Evolutionary conservation across 2,888 invertebrate genomes (phyloP).

Genomic region (Diaperis boleti): DNA sequence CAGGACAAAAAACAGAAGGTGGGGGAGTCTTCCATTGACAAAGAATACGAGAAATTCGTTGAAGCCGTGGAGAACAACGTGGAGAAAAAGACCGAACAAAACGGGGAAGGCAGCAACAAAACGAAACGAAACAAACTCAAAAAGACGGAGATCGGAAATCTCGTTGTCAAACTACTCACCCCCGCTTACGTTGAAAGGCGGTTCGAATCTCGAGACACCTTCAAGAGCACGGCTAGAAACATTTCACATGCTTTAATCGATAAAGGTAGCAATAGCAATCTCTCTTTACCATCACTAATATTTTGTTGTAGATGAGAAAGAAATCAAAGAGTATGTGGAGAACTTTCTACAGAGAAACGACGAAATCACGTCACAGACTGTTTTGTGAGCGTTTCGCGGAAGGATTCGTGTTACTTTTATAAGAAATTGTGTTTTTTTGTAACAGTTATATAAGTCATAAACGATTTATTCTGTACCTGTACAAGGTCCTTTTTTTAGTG

Average conservation of each 20-base stretch:
- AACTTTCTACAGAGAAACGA: constrained; percentile 71
- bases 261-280: constrained; percentile 58
- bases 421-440: constrained; percentile 14
- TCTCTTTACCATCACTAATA: too few relatives aligned
- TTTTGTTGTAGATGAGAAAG: constrained; percentile 74
- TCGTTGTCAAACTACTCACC: constrained; percentile 79
- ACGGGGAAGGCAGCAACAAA: constrained; percentile 46
- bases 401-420: constrained; percentile 23
- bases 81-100: constrained; percentile 36
- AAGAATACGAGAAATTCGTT: constrained; percentile 36
- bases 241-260: constrained; percentile 75
- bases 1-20: constrained; percentile 19
- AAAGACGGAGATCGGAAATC: constrained; percentile 71
- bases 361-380: constrained; percentile 65
- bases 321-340: constrained; percentile 71
- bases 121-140: constrained; percentile 52
- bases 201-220: constrained; percentile 77
- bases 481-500: constrained; percentile 9
- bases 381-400: constrained; percentile 27
- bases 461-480: constrained; percentile 20
- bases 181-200: constrained; percentile 78
- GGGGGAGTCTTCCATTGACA: constrained; percentile 35
- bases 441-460: constrained; percentile 13
- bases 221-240: constrained; percentile 78
- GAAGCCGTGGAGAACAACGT: constrained; percentile 31